Evolutionary conservation across 2,113 vertebrate genomes (phyloP), one percentile per base, ranked within the genome.

Genomic region (Ptychochromis oligacanthus): DNA sequence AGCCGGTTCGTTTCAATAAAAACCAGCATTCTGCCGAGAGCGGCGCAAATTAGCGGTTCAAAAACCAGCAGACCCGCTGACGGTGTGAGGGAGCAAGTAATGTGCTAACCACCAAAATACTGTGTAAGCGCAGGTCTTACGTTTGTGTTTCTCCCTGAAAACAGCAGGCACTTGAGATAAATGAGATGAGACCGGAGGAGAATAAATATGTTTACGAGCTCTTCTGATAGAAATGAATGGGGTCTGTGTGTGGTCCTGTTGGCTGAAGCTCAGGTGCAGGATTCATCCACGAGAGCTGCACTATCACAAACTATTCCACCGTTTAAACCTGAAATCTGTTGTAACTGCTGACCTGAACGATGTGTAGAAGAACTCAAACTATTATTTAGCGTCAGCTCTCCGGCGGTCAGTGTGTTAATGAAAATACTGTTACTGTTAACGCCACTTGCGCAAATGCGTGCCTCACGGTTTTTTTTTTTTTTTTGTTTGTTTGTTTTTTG

Each of bases 41-140:
- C 61, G 20, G 22, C 36, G 12, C 36, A 9, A 40, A 40, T 40
- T 40, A 64, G 5, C n/a, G 40, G 12, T 64, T 64, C 20, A 64
- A 64, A 64, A 64, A 22, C 38, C 4, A 43, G 14, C 13, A 46
- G 14, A 46, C 12, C n/a, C n/a, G 20, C 36, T 0, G 22, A 24
- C 12, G 12, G 36, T 22, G 4, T 0, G 22, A 24, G n/a, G 12
- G 36, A 40, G 4, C 22, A 22, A 40, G 36, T 64, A 64, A 22
- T 64, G 12, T 31, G 14, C 36, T 31, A 31, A 31, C 28, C 28
- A n/a, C n/a, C n/a, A n/a, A n/a, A n/a, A n/a, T n/a, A n/a, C n/a
- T n/a, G n/a, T n/a, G n/a, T n/a, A 31, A 31, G 28, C 28, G 28
- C 28, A 31, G 61, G 40, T 64, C 28, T 31, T 31, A 31, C 2